Conservation (phyloP, 2,888 invertebrate species). For the Diarsia rubi region DNA sequence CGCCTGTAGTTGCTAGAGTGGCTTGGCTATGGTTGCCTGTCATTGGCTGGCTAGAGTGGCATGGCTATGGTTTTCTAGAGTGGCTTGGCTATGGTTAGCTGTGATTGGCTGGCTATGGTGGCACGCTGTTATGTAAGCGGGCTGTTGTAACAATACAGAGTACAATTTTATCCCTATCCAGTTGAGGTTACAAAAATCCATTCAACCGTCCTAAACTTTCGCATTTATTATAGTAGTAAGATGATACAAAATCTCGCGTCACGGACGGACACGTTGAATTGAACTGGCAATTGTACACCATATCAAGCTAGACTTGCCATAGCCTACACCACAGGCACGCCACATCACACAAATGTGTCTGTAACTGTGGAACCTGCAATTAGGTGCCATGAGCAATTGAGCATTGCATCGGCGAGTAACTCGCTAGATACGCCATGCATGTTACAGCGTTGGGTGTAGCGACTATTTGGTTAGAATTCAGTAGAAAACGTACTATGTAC, state of each 20-base stretch:
- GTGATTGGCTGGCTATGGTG: too few relatives aligned
- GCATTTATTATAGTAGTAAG: not conserved
- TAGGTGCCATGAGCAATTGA: conserved; percentile 22
- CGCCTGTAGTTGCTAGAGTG: too few relatives aligned
- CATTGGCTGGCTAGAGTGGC: too few relatives aligned
- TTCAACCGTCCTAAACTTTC: too few relatives aligned
- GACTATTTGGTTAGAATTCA: not conserved
- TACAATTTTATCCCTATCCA: too few relatives aligned
- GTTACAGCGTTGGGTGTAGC: not conserved
- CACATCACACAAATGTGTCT: conserved; percentile 27
- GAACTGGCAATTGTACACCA: not conserved
- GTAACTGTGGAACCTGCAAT: conserved; percentile 25
- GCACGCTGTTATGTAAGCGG: too few relatives aligned
- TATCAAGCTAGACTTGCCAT: not conserved
- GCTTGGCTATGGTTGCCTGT: too few relatives aligned
- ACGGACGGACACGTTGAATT: too few relatives aligned
- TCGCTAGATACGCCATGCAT: conserved; percentile 12
- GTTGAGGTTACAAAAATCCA: too few relatives aligned
- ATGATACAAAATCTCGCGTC: not conserved
- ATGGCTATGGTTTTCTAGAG: too few relatives aligned
- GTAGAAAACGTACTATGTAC: not conserved
- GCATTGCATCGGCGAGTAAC: conserved; percentile 16
- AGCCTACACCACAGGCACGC: not conserved
- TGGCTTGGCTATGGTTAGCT: too few relatives aligned
- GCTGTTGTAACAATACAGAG: too few relatives aligned